Conservation (phyloP, 2,797 vertebrate species). For the Malacoctenus gilli region DNA sequence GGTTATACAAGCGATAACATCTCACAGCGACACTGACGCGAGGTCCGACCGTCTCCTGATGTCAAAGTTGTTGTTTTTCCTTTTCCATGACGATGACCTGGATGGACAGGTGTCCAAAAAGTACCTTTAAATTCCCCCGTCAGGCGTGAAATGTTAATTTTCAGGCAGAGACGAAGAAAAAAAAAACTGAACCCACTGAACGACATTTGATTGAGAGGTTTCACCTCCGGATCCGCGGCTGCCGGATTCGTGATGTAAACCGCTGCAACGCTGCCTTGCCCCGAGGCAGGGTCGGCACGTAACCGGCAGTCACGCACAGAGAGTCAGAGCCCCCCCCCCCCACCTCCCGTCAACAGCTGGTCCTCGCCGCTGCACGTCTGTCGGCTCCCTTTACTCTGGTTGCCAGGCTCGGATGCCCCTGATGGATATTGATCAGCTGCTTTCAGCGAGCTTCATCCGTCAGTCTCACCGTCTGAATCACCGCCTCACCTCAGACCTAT, state of each 20-base stretch:
- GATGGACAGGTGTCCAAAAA: not conserved
- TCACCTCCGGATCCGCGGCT: not conserved
- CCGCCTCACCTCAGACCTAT: constrained; percentile 37
- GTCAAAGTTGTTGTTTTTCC: not conserved
- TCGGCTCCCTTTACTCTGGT: constrained; percentile 30
- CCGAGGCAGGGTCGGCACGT: no score
- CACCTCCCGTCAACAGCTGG: constrained; percentile 7
- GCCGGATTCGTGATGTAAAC: not conserved
- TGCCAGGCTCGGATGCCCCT: constrained; percentile 20
- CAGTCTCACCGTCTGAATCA: constrained; percentile 30
- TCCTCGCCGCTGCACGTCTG: constrained; percentile 13
- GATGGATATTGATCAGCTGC: constrained; percentile 63
- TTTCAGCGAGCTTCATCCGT: constrained; percentile 39
- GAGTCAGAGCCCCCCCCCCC: not conserved
- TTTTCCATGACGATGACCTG: not conserved
- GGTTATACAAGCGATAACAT: no score
- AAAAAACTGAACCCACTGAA: no score
- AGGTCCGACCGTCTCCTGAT: no score
- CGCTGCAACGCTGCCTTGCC: not conserved
- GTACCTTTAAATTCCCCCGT: not conserved
- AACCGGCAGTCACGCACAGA: no score
- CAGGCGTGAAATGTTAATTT: no score
- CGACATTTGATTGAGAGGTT: not conserved
- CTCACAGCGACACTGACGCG: no score
- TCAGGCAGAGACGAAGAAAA: no score